phyloP scores from a whole-genome alignment of 2,113 vertebrate genomes.

The Pollimyrus isidori region DNA sequence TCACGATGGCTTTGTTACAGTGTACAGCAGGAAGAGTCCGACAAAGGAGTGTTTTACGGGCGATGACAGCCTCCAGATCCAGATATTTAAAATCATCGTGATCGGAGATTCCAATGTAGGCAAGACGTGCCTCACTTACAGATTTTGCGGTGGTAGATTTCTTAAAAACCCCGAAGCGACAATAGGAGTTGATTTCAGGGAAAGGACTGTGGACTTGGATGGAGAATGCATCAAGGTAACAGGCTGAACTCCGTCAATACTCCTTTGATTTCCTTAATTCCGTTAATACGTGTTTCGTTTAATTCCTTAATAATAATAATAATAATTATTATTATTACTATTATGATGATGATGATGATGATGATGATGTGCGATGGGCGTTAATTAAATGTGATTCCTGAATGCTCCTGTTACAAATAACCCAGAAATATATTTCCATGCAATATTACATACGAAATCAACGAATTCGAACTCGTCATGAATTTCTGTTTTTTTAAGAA shows the following conservation, averaged over 20 bases:
- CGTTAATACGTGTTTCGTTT: not conserved
- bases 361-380: not conserved
- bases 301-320: not conserved
- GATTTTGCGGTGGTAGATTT: conserved; percentile 61
- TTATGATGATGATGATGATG: not conserved
- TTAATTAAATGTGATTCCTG: not conserved
- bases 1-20: conserved; percentile 42
- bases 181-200: conserved; percentile 65
- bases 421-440: not conserved
- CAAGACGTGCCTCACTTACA: conserved; percentile 61
- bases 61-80: conserved; percentile 30
- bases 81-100: conserved; percentile 62
- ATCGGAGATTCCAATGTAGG: conserved; percentile 64
- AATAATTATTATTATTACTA: not conserved
- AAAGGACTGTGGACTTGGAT: conserved; percentile 54
- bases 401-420: not conserved
- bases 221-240: conserved; percentile 60
- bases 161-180: conserved; percentile 62
- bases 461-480: not conserved
- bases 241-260: not conserved
- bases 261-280: not conserved
- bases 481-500: not conserved
- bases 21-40: conserved; percentile 40
- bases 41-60: conserved; percentile 40
- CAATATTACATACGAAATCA: not conserved